A percentile compares a stretch with the other conserved stretches of the same genome.
phyloP scores from a whole-genome alignment of 1,140 invertebrate species.

The Odontomachus brunneus region DNA sequence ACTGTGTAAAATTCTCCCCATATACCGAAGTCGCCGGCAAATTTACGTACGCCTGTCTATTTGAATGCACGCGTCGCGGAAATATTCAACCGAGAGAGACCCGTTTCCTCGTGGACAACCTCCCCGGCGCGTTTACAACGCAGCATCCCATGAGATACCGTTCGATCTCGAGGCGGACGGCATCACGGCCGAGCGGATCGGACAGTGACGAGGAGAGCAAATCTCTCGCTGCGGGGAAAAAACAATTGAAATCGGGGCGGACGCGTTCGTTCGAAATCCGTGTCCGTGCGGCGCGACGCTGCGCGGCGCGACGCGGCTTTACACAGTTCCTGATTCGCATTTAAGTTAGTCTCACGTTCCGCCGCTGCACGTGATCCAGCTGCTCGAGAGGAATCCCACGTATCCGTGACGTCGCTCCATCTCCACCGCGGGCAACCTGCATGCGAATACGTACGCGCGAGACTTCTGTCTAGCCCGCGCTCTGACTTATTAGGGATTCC shows the following conservation, averaged over 20 bases:
- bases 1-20: too few species aligned
- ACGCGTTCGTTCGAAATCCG: conserved; percentile 62
- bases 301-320: conserved; percentile 11
- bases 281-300: conserved; percentile 53
- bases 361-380: conserved; percentile 82
- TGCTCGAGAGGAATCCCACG: conserved; percentile 79
- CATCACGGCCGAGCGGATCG: conserved; percentile 3
- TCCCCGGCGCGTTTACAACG: background rate
- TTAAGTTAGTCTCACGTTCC: conserved; percentile 80
- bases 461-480: conserved; percentile 69
- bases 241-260: conserved; percentile 66
- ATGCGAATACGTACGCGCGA: conserved; percentile 65
- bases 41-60: too few species aligned
- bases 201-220: conserved; percentile 5
- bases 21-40: too few species aligned
- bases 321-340: conserved; percentile 73
- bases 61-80: too few species aligned
- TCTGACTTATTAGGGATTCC: conserved; percentile 82
- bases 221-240: conserved; percentile 22
- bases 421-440: conserved; percentile 63
- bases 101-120: background rate
- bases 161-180: background rate
- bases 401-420: conserved; percentile 81
- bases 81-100: background rate
- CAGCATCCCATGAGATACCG: background rate